These are phyloP conservation scores for Drosophila repletoides DNA, from an alignment of 1,140 invertebrate species.

Conservation along the genomic window DNA sequence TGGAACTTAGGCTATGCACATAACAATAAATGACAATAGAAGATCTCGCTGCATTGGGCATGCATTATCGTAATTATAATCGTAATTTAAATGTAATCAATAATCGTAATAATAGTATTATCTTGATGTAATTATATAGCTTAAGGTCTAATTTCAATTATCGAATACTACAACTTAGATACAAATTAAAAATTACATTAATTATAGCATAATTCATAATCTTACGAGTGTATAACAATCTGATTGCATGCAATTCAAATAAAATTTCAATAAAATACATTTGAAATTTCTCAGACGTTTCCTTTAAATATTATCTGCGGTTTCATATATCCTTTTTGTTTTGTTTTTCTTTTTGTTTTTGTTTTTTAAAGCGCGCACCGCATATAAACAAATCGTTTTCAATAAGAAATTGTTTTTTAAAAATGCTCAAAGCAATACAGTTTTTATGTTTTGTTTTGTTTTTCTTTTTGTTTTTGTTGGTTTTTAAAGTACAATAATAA, in stretches of 20 bases:
- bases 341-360: neutral
- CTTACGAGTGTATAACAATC: constrained; percentile 60
- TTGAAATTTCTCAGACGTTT: constrained; percentile 3
- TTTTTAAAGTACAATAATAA: constrained; percentile 71
- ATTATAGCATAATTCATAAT: constrained; percentile 46
- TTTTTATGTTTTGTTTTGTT: constrained; percentile 52
- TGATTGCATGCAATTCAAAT: constrained; percentile 42
- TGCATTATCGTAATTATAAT: constrained; percentile 41
- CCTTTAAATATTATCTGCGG: neutral
- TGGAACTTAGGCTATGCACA: constrained; percentile 20
- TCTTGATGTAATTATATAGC: constrained; percentile 56
- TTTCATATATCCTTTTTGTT: neutral
- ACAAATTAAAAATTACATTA: constrained; percentile 60
- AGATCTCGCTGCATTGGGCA: constrained; percentile 34
- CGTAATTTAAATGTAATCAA: constrained; percentile 12
- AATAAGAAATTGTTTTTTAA: constrained; percentile 40
- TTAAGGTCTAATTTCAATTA: constrained; percentile 51
- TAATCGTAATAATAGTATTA: constrained; percentile 53
- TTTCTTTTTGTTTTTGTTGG: constrained; percentile 21
- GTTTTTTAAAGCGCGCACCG: constrained; percentile 26
- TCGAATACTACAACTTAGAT: constrained; percentile 62
- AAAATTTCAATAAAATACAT: neutral
- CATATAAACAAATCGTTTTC: constrained; percentile 40
- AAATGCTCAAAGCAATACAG: constrained; percentile 78
- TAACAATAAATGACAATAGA: constrained; percentile 66